Percentiles rank a stretch among this genome's conserved stretches.
These are phyloP conservation scores for Phyllotreta cruciferae DNA, from an alignment of 2,888 invertebrate species.

Conservation along the genomic window DNA sequence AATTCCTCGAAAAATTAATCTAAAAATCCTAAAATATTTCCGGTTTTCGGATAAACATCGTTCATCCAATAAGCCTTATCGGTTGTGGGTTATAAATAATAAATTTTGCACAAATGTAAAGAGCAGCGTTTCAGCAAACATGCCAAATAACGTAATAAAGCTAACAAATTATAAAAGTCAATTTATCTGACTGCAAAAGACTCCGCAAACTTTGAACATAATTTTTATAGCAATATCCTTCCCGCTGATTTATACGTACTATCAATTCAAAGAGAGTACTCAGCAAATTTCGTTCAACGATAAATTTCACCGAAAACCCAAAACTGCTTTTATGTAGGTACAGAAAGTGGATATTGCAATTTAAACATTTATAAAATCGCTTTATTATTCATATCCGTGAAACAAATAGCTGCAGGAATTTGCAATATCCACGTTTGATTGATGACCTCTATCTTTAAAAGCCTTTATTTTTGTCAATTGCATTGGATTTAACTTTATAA, in stretches of 20 bases:
- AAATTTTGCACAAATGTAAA: constrained; percentile 32
- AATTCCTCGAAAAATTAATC: too few relatives aligned
- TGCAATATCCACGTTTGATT: constrained; percentile 15
- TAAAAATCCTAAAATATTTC: too few relatives aligned
- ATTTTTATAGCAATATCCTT: constrained; percentile 57
- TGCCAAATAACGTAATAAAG: constrained; percentile 53
- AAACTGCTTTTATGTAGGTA: constrained; percentile 53
- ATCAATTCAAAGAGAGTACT: constrained; percentile 57
- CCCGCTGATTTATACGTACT: constrained; percentile 55
- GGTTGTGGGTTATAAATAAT: constrained; percentile 29
- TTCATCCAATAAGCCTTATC: constrained; percentile 24
- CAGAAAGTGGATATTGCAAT: constrained; percentile 51
- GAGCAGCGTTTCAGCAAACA: constrained; percentile 48
- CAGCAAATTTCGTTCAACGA: constrained; percentile 56
- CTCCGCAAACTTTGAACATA: constrained; percentile 57
- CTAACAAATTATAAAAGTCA: constrained; percentile 57
- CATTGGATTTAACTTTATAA: too few relatives aligned
- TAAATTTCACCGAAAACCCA: constrained; percentile 52
- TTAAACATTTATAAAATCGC: constrained; percentile 44
- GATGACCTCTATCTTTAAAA: not conserved
- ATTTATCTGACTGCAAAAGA: constrained; percentile 56
- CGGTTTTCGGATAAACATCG: constrained; percentile 16
- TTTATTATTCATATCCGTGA: constrained; percentile 31
- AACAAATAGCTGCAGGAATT: constrained; percentile 24
- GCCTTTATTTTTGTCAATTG: too few relatives aligned